Percentiles rank a stretch among this genome's conserved stretches.
Evolutionary conservation across 2,888 invertebrate genomes (phyloP).

Genomic region (Parnassius smintheus): DNA sequence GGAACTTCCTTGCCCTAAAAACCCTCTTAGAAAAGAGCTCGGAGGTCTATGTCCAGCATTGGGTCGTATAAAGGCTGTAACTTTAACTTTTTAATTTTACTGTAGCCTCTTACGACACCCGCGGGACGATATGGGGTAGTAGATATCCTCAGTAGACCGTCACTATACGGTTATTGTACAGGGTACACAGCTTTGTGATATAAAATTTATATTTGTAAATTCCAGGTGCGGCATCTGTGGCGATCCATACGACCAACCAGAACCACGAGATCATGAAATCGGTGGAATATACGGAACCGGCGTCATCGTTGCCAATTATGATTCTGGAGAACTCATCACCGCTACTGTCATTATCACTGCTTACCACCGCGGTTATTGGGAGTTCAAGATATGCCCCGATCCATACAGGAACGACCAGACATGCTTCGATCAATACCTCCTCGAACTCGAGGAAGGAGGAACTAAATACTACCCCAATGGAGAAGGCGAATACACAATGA

Average conservation of each 20-base stretch:
- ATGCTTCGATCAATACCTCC: constrained; percentile 86
- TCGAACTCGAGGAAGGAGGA: constrained; percentile 79
- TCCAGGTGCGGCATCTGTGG: constrained; percentile 89
- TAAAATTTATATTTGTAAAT: background rate
- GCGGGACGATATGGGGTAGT: too few relatives aligned
- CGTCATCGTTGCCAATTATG: constrained; percentile 86
- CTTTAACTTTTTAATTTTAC: too few relatives aligned
- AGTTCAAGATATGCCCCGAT: constrained; percentile 89
- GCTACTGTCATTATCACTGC: constrained; percentile 89
- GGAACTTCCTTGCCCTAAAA: too few relatives aligned
- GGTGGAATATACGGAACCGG: constrained; percentile 91
- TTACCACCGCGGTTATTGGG: constrained; percentile 91
- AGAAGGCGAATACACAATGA: constrained; percentile 85
- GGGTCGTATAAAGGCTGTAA: too few relatives aligned
- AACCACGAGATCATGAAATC: constrained; percentile 88
- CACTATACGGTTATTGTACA: too few relatives aligned
- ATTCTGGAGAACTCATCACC: constrained; percentile 83
- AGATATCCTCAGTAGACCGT: too few relatives aligned
- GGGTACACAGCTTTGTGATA: too few relatives aligned
- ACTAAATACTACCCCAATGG: constrained; percentile 85
- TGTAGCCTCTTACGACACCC: too few relatives aligned
- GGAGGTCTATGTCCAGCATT: too few relatives aligned
- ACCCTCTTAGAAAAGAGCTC: too few relatives aligned
- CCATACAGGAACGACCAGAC: constrained; percentile 84
- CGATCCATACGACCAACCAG: constrained; percentile 86